Conservation (phyloP, 1,140 invertebrate genomes). For the Eriocheir sinensis region DNA sequence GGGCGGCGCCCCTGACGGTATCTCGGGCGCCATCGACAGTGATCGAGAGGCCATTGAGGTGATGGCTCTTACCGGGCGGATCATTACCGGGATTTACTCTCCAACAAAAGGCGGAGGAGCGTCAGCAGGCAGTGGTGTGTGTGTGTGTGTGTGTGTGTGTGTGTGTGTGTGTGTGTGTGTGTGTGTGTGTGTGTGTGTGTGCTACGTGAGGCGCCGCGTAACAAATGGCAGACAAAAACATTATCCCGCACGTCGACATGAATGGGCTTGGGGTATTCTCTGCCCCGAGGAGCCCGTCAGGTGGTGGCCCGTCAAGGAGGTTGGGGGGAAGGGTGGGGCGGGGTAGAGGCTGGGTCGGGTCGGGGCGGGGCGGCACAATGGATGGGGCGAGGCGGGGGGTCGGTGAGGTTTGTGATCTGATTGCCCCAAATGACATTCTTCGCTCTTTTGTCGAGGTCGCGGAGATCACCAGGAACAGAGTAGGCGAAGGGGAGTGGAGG, state of each 20-base stretch:
- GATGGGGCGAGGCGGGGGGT: neutral
- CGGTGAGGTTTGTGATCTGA: neutral
- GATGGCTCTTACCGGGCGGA: neutral
- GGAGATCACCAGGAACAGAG: too few species aligned
- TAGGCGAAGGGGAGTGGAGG: too few species aligned
- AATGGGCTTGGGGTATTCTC: neutral
- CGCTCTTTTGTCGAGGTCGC: neutral
- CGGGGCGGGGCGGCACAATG: neutral
- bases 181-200: too few species aligned
- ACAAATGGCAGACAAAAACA: neutral
- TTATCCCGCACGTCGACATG: slow-evolving; percentile 20
- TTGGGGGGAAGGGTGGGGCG: too few species aligned
- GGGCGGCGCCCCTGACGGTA: slow-evolving; percentile 17
- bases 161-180: too few species aligned
- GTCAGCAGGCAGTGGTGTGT: neutral
- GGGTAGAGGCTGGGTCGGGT: too few species aligned
- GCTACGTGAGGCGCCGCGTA: neutral
- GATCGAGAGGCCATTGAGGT: slow-evolving; percentile 55
- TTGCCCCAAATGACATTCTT: slow-evolving; percentile 8
- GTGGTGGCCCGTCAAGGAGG: too few species aligned
- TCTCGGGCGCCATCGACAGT: slow-evolving; percentile 58
- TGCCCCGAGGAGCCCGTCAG: neutral
- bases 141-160: neutral
- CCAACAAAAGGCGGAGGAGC: neutral
- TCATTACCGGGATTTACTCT: slow-evolving; percentile 43